Conservation (phyloP, 2,888 invertebrate species). For the Apotomis turbidana region DNA sequence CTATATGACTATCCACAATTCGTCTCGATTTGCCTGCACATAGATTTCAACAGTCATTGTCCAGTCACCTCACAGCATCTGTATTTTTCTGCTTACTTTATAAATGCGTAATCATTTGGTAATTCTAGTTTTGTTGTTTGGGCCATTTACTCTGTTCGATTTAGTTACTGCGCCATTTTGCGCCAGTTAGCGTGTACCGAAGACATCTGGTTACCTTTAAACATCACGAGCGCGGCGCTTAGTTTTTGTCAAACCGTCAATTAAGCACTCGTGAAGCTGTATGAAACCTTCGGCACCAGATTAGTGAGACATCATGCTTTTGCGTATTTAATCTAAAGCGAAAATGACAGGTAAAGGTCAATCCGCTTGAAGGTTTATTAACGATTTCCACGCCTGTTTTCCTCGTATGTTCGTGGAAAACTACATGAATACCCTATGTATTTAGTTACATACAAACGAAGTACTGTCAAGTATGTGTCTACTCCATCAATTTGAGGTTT, state of each 20-base stretch:
- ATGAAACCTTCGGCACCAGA: constrained; percentile 1
- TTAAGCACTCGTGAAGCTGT: constrained; percentile 14
- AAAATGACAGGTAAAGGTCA: constrained; percentile 38
- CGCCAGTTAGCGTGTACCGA: background rate
- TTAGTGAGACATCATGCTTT: constrained; percentile 32
- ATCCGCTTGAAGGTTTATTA: constrained; percentile 23
- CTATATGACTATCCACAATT: too few relatives aligned
- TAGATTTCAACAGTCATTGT: too few relatives aligned
- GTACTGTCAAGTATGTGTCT: background rate
- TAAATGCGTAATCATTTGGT: too few relatives aligned
- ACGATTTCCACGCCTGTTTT: constrained; percentile 16
- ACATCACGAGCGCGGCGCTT: constrained; percentile 1
- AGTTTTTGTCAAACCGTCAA: constrained; percentile 34
- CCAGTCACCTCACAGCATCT: too few relatives aligned
- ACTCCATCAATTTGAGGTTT: background rate
- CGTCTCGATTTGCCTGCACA: too few relatives aligned
- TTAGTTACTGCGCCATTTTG: background rate
- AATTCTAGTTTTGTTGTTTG: too few relatives aligned
- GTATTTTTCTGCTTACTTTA: too few relatives aligned
- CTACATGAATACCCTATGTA: background rate
- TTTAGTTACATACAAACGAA: background rate
- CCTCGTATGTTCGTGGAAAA: constrained; percentile 26
- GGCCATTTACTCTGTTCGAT: too few relatives aligned
- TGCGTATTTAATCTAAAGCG: constrained; percentile 37
- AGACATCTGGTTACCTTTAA: background rate